phyloP scores from a whole-genome alignment of 2,797 vertebrate genomes.

The Nyctalus aviator region DNA sequence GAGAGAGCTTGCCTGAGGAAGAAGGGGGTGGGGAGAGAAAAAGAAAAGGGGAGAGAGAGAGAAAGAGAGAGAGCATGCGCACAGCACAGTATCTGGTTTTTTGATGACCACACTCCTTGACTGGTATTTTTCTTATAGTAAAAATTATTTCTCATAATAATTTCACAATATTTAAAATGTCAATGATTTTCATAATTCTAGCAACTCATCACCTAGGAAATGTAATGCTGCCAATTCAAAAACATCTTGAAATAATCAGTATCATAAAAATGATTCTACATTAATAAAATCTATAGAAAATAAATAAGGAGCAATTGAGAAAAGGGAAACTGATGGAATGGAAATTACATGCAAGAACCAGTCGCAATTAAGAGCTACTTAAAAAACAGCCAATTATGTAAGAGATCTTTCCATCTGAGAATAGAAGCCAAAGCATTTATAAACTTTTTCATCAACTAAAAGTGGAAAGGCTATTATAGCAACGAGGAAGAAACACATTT shows the following conservation, averaged over 20 bases:
- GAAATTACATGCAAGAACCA: constrained; percentile 52
- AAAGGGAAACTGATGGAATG: constrained; percentile 28
- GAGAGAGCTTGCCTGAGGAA: neutral
- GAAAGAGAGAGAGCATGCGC: neutral
- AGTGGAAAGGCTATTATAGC: constrained; percentile 47
- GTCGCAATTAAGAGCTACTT: constrained; percentile 56
- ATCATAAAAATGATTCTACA: constrained; percentile 39
- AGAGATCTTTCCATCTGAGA: constrained; percentile 38
- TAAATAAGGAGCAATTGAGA: constrained; percentile 34
- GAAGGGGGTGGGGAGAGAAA: neutral
- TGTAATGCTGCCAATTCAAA: neutral
- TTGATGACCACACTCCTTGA: neutral
- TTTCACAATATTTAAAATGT: constrained; percentile 47
- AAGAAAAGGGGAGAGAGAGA: neutral
- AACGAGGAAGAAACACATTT: constrained; percentile 47
- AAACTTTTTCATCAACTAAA: constrained; percentile 59
- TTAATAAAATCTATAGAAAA: constrained; percentile 46
- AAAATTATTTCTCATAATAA: neutral
- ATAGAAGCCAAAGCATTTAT: constrained; percentile 55
- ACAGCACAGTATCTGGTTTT: neutral
- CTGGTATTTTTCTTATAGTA: neutral
- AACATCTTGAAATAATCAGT: neutral
- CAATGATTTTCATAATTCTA: constrained; percentile 36
- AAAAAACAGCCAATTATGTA: constrained; percentile 39
- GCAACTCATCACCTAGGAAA: neutral